These are phyloP conservation scores for Sinocyclocheilus rhinocerous DNA, from an alignment of 2,113 vertebrate species.

Conservation along the genomic window DNA sequence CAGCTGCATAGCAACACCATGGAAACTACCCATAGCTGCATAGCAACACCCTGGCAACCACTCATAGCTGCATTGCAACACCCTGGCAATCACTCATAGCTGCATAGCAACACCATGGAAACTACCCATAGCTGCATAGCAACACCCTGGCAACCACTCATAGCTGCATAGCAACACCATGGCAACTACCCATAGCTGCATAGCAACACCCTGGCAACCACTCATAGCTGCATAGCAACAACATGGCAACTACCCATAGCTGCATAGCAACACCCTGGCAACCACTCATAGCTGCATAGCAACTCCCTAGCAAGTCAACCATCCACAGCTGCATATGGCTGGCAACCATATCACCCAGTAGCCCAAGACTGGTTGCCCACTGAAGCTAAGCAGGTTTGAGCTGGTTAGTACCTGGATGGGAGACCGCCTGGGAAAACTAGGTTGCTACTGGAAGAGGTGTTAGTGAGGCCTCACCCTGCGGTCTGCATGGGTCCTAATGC, in stretches of 20 bases:
- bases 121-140: too few relatives aligned
- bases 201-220: not conserved
- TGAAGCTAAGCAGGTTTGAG: too few relatives aligned
- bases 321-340: not conserved
- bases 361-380: too few relatives aligned
- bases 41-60: not conserved
- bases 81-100: not conserved
- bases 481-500: too few relatives aligned
- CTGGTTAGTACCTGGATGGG: too few relatives aligned
- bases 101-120: not conserved
- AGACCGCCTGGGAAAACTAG: too few relatives aligned
- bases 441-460: too few relatives aligned
- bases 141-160: too few relatives aligned
- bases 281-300: too few relatives aligned
- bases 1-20: not conserved
- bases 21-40: not conserved
- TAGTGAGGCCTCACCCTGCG: too few relatives aligned
- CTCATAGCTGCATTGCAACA: not conserved
- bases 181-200: not conserved
- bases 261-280: not conserved
- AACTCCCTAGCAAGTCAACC: too few relatives aligned
- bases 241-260: not conserved
- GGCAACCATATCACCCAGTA: not conserved
- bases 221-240: not conserved
- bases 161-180: too few relatives aligned